A percentile compares a stretch with the other conserved stretches of the same genome.
Evolutionary conservation across 2,797 vertebrate species (phyloP).

Genomic region (Chloroceryle inda): DNA sequence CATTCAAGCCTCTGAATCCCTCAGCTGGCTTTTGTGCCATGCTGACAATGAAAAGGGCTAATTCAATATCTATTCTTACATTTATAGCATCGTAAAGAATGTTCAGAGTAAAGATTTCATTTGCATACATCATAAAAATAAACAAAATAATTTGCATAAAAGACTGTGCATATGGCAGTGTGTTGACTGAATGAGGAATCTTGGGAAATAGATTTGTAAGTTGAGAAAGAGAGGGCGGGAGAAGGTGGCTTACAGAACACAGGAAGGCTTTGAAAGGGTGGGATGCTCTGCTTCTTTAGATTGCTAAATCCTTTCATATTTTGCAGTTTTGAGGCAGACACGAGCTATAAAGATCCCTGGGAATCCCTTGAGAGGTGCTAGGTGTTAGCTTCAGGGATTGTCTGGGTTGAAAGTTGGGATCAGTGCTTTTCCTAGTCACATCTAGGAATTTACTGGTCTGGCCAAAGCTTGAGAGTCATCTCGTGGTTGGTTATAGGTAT

Average conservation of each 20-base stretch:
- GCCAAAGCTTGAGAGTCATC: not conserved
- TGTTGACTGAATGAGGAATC: not conserved
- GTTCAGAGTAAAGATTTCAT: constrained; percentile 54
- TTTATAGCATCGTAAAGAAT: constrained; percentile 67
- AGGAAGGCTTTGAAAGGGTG: not conserved
- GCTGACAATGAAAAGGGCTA: constrained; percentile 52
- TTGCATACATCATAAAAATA: constrained; percentile 73
- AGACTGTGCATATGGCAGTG: not conserved
- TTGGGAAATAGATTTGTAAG: not conserved
- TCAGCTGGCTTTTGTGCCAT: constrained; percentile 50
- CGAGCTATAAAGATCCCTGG: not conserved
- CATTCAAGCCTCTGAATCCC: constrained; percentile 46
- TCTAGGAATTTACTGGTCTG: not conserved
- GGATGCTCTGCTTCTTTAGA: not conserved
- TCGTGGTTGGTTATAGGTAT: not conserved
- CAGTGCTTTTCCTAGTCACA: not conserved
- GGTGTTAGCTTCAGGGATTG: not conserved
- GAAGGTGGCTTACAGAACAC: not conserved
- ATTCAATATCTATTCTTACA: constrained; percentile 56
- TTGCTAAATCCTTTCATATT: not conserved
- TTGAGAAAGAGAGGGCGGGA: not conserved
- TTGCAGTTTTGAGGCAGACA: not conserved
- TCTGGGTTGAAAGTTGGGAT: not conserved
- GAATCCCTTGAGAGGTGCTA: not conserved
- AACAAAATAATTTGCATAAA: constrained; percentile 71